phyloP scores from a whole-genome alignment of 2,113 vertebrate species.

The Steatornis caripensis region DNA sequence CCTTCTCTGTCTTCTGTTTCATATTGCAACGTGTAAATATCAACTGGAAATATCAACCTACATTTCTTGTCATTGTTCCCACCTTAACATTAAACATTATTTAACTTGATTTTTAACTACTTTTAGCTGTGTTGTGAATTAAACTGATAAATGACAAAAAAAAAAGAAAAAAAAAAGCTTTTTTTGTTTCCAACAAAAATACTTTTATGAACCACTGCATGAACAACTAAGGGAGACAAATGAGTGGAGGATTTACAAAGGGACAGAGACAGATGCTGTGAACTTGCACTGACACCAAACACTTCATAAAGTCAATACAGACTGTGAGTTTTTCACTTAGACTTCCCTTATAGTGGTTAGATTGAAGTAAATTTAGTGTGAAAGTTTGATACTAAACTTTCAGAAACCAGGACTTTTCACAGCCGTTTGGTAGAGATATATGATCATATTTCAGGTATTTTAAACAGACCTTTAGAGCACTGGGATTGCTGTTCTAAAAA shows the following conservation, averaged over 20 bases:
- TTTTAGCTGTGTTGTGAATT: background rate
- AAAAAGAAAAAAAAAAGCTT: background rate
- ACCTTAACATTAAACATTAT: background rate
- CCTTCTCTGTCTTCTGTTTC: background rate
- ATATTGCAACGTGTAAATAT: background rate
- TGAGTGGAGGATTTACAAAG: background rate
- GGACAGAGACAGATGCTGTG: background rate
- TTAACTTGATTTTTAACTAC: background rate
- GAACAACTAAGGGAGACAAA: background rate
- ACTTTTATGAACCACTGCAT: background rate
- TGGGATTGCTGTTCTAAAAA: background rate
- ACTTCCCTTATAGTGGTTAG: background rate
- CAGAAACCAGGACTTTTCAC: background rate
- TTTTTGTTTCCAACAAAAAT: background rate
- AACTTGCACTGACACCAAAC: background rate
- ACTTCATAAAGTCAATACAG: background rate
- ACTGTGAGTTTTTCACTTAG: accelerated
- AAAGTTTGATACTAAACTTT: background rate
- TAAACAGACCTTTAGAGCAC: background rate
- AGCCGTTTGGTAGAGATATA: background rate
- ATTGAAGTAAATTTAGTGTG: background rate
- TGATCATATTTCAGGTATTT: background rate
- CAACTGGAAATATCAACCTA: background rate
- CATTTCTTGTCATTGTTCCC: background rate
- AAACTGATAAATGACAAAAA: background rate